Percentiles rank a stretch among this genome's conserved stretches.
These are phyloP conservation scores for Oxyura jamaicensis DNA, from an alignment of 2,113 vertebrate species.

Conservation along the genomic window DNA sequence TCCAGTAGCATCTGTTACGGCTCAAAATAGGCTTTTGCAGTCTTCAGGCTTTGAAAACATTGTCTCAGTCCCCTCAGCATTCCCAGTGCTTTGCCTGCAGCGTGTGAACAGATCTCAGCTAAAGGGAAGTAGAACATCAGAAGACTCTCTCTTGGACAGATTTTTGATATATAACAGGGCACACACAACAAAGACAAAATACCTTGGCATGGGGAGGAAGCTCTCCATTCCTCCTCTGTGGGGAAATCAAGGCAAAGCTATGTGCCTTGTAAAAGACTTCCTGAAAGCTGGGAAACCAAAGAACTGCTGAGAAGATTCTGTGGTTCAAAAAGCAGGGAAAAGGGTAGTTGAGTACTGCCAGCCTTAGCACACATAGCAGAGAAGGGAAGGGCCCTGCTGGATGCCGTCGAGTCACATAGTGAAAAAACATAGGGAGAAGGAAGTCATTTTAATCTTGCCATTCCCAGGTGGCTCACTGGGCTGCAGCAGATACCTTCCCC, in stretches of 20 bases:
- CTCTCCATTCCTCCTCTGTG: neutral
- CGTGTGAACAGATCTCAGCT: neutral
- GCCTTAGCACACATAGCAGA: neutral
- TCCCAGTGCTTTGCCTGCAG: neutral
- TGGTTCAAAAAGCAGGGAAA: accelerated
- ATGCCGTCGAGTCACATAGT: neutral
- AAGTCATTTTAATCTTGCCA: neutral
- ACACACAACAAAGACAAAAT: neutral
- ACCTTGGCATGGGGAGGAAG: neutral
- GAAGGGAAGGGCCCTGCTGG: neutral
- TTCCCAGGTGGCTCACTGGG: neutral
- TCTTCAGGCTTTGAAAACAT: slow-evolving; percentile 35
- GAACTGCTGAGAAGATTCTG: neutral
- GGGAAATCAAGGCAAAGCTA: neutral
- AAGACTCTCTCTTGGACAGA: neutral
- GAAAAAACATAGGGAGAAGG: neutral
- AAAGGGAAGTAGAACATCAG: neutral
- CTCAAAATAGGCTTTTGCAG: slow-evolving; percentile 45
- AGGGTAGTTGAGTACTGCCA: neutral
- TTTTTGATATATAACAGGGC: neutral
- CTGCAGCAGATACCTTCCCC: neutral
- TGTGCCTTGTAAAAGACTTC: neutral
- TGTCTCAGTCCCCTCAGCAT: neutral
- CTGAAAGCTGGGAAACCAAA: neutral
- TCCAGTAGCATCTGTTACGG: slow-evolving; percentile 44